Conservation (phyloP, 2,113 vertebrate genomes). For the Chloropsis hardwickii region DNA sequence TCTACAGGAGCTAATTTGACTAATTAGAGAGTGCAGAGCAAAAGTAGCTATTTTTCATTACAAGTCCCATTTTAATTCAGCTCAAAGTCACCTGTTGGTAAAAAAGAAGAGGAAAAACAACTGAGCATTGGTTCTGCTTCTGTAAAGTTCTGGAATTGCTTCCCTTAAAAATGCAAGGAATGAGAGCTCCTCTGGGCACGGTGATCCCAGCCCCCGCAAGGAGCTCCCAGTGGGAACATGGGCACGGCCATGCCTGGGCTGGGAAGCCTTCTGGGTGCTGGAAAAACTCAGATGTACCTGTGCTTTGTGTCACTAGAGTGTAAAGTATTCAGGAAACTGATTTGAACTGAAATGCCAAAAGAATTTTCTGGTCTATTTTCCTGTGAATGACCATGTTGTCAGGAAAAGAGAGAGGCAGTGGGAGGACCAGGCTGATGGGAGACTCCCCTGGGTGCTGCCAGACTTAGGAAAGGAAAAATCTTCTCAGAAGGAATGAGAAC, state of each 20-base stretch:
- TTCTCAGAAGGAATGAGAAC: not conserved
- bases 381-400: fast-evolving
- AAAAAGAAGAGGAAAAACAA: not conserved
- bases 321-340: fast-evolving
- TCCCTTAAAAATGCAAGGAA: not conserved
- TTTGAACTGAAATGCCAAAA: not conserved
- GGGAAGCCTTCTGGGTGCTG: not conserved
- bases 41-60: conserved; percentile 9
- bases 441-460: not conserved
- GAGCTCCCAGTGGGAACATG: fast-evolving
- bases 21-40: not conserved
- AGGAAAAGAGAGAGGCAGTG: not conserved
- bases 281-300: not conserved
- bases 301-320: not conserved
- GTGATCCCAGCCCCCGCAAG: not conserved
- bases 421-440: not conserved
- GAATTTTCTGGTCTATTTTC: not conserved
- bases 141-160: not conserved
- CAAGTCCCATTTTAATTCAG: not conserved
- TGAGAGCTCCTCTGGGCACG: not conserved
- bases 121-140: not conserved
- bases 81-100: conserved; percentile 20
- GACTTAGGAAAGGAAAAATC: not conserved
- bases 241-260: fast-evolving
- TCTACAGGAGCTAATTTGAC: not conserved